Percentiles rank a stretch among this genome's conserved stretches.
Evolutionary conservation across 2,113 vertebrate genomes (phyloP).

Genomic region (Spheniscus mendiculus): DNA sequence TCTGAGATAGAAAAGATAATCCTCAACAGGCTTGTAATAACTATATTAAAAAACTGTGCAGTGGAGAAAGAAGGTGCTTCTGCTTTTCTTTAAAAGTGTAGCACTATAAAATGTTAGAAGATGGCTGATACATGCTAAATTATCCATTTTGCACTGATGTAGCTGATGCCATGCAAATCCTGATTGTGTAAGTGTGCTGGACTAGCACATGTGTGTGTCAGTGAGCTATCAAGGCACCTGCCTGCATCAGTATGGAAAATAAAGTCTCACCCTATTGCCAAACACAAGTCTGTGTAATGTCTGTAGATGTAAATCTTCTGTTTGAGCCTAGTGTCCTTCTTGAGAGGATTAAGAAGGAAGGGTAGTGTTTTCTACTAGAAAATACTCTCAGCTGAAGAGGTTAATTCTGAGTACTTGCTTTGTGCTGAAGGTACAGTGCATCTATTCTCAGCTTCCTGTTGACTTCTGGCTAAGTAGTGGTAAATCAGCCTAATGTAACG

Average conservation of each 20-base stretch:
- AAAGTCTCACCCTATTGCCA: neutral
- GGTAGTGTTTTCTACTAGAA: neutral
- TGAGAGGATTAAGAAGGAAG: neutral
- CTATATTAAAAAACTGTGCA: neutral
- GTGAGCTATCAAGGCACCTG: neutral
- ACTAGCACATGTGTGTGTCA: neutral
- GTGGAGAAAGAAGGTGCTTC: neutral
- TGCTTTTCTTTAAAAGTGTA: neutral
- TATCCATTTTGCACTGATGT: neutral
- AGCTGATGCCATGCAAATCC: neutral
- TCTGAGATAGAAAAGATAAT: neutral
- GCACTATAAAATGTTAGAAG: neutral
- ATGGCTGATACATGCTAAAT: neutral
- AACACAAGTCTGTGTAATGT: neutral
- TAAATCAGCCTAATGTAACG: neutral
- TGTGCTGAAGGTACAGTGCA: neutral
- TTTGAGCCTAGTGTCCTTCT: slow-evolving; percentile 6
- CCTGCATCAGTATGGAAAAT: neutral
- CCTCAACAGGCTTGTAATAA: neutral
- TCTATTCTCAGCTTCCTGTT: slow-evolving; percentile 4
- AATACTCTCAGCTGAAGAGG: neutral
- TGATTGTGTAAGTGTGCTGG: neutral
- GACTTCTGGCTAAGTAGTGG: neutral
- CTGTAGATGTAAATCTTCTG: neutral
- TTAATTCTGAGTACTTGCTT: slow-evolving; percentile 15